Conservation (phyloP, 2,888 invertebrate genomes). For the Eupsilia transversa region DNA sequence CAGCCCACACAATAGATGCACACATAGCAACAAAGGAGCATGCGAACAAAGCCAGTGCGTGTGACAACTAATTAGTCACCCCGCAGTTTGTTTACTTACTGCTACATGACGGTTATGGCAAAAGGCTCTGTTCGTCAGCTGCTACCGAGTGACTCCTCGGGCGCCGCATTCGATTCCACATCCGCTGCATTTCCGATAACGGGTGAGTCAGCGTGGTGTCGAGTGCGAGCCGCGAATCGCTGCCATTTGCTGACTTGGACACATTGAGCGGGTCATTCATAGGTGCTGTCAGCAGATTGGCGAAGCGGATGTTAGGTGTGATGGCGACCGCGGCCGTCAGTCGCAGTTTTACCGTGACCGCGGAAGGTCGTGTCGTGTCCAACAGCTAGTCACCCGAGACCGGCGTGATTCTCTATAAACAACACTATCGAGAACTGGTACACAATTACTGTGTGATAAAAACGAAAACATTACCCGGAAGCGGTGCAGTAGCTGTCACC, state of each 20-base stretch:
- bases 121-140: conserved; percentile 84
- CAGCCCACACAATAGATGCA: conserved; percentile 65
- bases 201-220: conserved; percentile 82
- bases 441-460: conserved; percentile 77
- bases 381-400: conserved; percentile 65
- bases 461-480: conserved; percentile 82
- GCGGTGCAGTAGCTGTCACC: conserved; percentile 60
- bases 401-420: conserved; percentile 78
- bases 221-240: conserved; percentile 57
- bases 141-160: conserved; percentile 76
- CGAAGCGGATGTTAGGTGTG: conserved; percentile 75
- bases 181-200: conserved; percentile 88
- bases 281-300: conserved; percentile 77
- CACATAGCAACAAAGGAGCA: conserved; percentile 81
- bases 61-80: conserved; percentile 86
- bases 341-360: conserved; percentile 73
- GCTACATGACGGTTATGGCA: conserved; percentile 81
- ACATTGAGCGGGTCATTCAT: conserved; percentile 77
- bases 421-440: conserved; percentile 75
- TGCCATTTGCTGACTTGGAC: conserved; percentile 75
- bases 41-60: conserved; percentile 81
- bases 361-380: conserved; percentile 76
- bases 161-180: conserved; percentile 78
- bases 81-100: conserved; percentile 78
- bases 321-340: conserved; percentile 73